Conservation (phyloP, 2,113 vertebrate species). For the Onychostruthus taczanowskii region DNA sequence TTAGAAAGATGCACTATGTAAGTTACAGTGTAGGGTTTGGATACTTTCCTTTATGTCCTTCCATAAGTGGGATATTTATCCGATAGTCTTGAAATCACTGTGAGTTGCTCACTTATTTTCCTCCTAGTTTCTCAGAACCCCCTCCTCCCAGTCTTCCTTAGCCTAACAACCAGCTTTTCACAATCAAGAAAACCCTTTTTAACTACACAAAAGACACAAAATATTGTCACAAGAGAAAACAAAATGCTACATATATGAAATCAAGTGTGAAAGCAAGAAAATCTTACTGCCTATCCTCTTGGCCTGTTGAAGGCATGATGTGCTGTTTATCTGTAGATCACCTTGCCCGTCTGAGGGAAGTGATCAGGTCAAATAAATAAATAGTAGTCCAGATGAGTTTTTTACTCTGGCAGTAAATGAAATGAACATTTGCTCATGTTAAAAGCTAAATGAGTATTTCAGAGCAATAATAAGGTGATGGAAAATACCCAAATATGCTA, state of each 20-base stretch:
- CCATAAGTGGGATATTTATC: not conserved
- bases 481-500: not conserved
- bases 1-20: not conserved
- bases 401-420: not conserved
- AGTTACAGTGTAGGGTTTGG: not conserved
- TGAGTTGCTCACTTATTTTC: not conserved
- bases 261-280: not conserved
- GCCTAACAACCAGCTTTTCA: not conserved
- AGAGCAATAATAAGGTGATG: not conserved
- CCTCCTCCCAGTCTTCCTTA: not conserved
- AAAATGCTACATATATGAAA: not conserved
- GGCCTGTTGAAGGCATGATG: not conserved
- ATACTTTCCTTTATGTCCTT: not conserved
- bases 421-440: not conserved
- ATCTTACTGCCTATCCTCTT: not conserved
- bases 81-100: not conserved
- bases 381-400: not conserved
- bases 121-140: not conserved
- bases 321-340: not conserved
- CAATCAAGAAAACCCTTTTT: not conserved
- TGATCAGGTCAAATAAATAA: slow-evolving; percentile 1
- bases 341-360: not conserved
- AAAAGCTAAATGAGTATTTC: not conserved
- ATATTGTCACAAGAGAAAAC: not conserved
- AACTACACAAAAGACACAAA: not conserved